Percentiles rank a stretch among this genome's conserved stretches.
These are phyloP conservation scores for Brachypterus glaber DNA, from an alignment of 2,888 invertebrate species.

Conservation along the genomic window DNA sequence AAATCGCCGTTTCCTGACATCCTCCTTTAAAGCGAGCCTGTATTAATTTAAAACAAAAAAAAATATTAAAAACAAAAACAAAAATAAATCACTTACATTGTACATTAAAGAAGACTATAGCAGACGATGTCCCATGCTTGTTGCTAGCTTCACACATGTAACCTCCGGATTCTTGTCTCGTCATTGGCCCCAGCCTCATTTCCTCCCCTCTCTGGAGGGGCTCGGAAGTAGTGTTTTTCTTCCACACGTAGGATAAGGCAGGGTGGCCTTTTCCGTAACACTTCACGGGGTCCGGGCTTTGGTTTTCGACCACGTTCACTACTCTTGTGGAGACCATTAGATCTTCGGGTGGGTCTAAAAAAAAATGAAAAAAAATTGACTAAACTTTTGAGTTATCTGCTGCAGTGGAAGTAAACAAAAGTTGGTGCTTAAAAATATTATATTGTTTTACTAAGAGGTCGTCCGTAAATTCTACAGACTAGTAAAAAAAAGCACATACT, in stretches of 20 bases:
- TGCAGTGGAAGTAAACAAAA: too few species aligned
- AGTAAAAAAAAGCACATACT: too few species aligned
- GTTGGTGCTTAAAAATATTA: too few species aligned
- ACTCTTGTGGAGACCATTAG: constrained; percentile 56
- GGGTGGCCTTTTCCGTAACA: constrained; percentile 59
- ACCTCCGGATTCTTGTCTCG: constrained; percentile 61
- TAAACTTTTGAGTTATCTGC: too few species aligned
- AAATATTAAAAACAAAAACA: neutral
- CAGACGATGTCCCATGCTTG: constrained; percentile 64
- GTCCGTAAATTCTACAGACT: too few species aligned
- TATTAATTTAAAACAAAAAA: too few species aligned
- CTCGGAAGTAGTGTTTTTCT: constrained; percentile 48
- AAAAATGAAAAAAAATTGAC: too few species aligned
- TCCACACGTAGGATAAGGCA: constrained; percentile 64
- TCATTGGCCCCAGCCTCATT: constrained; percentile 55
- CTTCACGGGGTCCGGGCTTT: constrained; percentile 47
- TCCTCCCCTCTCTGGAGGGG: constrained; percentile 43
- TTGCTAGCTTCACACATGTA: constrained; percentile 74
- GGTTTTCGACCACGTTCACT: constrained; percentile 48
- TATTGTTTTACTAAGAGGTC: too few species aligned
- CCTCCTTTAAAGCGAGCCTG: constrained; percentile 1
- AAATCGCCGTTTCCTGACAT: too few species aligned
- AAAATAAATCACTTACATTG: constrained; percentile 53
- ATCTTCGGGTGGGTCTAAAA: constrained; percentile 73
- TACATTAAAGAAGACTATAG: constrained; percentile 65